Conservation (phyloP, 2,113 vertebrate genomes). For the Nasalis larvatus region DNA sequence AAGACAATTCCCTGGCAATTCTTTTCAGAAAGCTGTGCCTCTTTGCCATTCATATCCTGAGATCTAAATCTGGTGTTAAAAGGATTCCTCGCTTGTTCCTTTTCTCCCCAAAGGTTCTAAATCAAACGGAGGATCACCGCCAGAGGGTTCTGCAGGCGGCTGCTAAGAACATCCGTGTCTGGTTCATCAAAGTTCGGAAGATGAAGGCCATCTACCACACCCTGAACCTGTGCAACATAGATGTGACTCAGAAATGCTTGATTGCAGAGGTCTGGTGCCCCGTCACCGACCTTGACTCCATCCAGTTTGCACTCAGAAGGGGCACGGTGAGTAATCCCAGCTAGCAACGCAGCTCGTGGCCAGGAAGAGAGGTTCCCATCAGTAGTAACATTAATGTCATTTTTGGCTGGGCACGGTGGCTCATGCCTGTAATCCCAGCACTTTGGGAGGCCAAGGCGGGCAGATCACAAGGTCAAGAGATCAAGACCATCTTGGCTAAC, state of each 20-base stretch:
- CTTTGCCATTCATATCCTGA: not conserved
- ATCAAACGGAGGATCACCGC: constrained; percentile 98
- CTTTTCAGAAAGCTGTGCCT: not conserved
- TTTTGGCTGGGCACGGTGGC: too few relatives aligned
- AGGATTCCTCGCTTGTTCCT: not conserved
- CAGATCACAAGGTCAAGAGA: too few relatives aligned
- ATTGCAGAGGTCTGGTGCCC: constrained; percentile 99
- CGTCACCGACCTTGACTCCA: constrained; percentile 96
- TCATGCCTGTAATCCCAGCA: too few relatives aligned
- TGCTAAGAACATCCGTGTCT: constrained; percentile 95
- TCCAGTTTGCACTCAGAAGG: constrained; percentile 98
- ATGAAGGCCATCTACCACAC: constrained; percentile 99
- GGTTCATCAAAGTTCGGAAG: constrained; percentile 99
- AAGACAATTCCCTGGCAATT: not conserved
- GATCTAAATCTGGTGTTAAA: not conserved
- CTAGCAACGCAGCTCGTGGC: not conserved
- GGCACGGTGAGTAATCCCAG: constrained; percentile 96
- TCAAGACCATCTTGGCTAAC: too few relatives aligned
- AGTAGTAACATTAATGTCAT: not conserved
- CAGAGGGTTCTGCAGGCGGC: constrained; percentile 97
- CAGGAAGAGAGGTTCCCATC: not conserved
- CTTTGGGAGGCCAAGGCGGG: too few relatives aligned
- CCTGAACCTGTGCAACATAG: constrained; percentile 98
- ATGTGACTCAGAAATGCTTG: constrained; percentile 98
- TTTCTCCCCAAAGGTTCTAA: constrained; percentile 90